phyloP scores from a whole-genome alignment of 1,140 invertebrate species.

The Sitobion miscanthi region DNA sequence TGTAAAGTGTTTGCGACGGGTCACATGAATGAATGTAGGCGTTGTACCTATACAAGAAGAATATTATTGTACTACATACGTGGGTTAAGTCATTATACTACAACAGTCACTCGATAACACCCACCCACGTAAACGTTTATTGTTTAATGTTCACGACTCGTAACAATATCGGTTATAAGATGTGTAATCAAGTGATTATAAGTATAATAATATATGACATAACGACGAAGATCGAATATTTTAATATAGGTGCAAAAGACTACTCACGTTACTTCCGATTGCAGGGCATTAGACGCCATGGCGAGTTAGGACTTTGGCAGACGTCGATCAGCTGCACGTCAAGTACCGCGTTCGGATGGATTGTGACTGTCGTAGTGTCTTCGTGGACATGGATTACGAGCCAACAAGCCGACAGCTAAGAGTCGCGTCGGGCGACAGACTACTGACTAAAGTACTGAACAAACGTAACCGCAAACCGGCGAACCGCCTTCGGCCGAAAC shows the following conservation, averaged over 20 bases:
- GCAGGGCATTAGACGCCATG: background rate
- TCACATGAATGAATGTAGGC: background rate
- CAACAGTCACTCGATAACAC: background rate
- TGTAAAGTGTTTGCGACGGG: too few species aligned
- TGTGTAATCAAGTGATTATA: background rate
- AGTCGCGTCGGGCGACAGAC: background rate
- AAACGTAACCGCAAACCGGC: background rate
- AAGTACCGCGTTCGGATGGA: background rate
- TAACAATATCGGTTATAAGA: too few species aligned
- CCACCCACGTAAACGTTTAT: background rate
- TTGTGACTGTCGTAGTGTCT: background rate
- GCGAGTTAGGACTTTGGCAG: background rate
- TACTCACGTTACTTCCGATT: background rate
- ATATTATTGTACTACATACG: too few species aligned
- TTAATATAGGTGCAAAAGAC: background rate
- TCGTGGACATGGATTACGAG: background rate
- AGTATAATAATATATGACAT: background rate
- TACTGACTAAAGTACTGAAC: background rate
- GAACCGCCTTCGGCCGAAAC: background rate
- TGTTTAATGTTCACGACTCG: background rate
- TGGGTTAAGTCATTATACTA: too few species aligned
- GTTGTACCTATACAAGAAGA: too few species aligned
- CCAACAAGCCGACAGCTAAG: background rate
- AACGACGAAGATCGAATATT: background rate
- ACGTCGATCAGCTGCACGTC: background rate